Evolutionary conservation across 1,140 invertebrate species (phyloP), one percentile per base, ranked within the genome.

Genomic region (Papilio xuthus): DNA sequence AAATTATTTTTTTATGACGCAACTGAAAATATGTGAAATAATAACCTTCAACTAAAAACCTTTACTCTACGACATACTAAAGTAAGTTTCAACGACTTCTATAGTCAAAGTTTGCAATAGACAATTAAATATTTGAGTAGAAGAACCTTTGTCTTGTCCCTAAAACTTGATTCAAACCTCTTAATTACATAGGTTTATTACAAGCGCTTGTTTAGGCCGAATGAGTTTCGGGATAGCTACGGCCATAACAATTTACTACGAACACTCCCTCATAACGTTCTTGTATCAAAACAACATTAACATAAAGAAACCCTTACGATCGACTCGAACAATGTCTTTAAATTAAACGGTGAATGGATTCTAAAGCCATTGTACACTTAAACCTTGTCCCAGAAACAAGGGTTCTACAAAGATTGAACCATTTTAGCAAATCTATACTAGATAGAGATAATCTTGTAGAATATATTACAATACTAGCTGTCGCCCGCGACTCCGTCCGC

Each of bases 151-250:
- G 60, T 63, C 60, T 63, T 28, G 23, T 63, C 60, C 60, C 60
- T 67, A 28, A 67, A 67, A 67, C 60, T 67, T 67, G 60, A 67
- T 67, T 67, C 60, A 32, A 67, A 67, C 60, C 60, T 67, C 60
- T 67, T 67, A 67, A 67, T 67, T 67, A 67, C 60, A 67, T 67
- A 67, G 60, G 60, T 67, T 67, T 28, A 60, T 60, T 60, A 60
- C 56, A 23, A 26, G 15, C 23, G 60, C 23, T 67, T 67, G 60
- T 67, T 67, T 67, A 32, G 56, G 56, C 8, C 60, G 60, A 67
- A 67, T 15, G 60, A 32, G 60, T 67, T 67, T 67, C 26, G 60
- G 60, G 60, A 67, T 67, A 67, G 13, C 60, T 63, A 63, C 28
- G 10, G 60, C 60, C 60, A 10, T 67, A 28, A 67, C 60, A 67